phyloP scores from a whole-genome alignment of 2,888 invertebrate species.

The Sesia bembeciformis region DNA sequence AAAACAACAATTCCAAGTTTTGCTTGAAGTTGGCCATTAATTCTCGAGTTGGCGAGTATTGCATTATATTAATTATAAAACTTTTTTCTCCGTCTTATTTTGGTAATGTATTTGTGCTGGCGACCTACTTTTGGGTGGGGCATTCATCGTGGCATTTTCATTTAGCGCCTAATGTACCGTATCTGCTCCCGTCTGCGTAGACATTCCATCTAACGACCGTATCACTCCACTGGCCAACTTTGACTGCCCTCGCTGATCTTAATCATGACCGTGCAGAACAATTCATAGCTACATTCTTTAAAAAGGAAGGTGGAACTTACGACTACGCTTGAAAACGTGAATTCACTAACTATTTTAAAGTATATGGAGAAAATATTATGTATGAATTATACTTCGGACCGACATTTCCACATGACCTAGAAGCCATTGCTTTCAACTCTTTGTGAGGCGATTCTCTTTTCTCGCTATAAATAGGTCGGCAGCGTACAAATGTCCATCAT shows the following conservation, averaged over 20 bases:
- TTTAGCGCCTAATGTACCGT: constrained; percentile 27
- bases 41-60: constrained; percentile 22
- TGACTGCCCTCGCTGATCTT: constrained; percentile 10
- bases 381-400: background rate
- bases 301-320: too few relatives aligned
- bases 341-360: background rate
- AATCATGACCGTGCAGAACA: constrained; percentile 15
- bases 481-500: background rate
- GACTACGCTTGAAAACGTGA: too few relatives aligned
- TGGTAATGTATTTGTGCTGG: constrained; percentile 40
- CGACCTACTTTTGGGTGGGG: constrained; percentile 29
- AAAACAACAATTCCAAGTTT: background rate
- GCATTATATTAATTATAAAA: constrained; percentile 47
- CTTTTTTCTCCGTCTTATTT: constrained; percentile 33
- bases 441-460: background rate
- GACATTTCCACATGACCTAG: constrained; percentile 4
- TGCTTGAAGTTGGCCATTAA: constrained; percentile 20
- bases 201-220: constrained; percentile 8
- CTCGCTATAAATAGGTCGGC: background rate
- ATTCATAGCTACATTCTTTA: background rate
- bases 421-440: background rate
- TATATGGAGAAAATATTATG: background rate
- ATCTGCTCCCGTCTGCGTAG: background rate
- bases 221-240: constrained; percentile 13
- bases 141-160: constrained; percentile 18